Evolutionary conservation across 1,140 invertebrate species (phyloP).

Genomic region (Micrasema longulum): DNA sequence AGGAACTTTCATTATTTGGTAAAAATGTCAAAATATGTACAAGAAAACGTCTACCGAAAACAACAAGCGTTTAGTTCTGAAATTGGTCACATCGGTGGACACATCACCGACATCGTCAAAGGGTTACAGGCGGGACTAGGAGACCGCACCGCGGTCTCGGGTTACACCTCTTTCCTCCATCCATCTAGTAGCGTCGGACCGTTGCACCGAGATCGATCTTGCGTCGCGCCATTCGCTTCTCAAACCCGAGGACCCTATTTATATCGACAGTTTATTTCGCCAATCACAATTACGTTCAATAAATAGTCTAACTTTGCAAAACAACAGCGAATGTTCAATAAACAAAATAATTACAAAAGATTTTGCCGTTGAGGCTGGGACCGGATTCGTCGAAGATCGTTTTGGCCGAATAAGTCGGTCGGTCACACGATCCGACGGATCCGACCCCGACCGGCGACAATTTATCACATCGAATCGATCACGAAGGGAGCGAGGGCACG

Average conservation of each 20-base stretch:
- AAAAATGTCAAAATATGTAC: not conserved
- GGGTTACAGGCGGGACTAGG: not conserved
- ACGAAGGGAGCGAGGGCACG: constrained; percentile 4
- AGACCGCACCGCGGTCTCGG: too few species aligned
- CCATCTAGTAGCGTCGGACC: not conserved
- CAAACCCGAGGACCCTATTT: not conserved
- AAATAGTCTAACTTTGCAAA: constrained; percentile 37
- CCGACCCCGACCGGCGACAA: not conserved
- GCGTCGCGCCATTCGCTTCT: constrained; percentile 16
- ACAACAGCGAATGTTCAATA: constrained; percentile 35
- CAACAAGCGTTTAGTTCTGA: not conserved
- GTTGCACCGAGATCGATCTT: not conserved
- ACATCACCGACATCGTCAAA: not conserved
- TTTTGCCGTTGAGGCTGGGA: constrained; percentile 1
- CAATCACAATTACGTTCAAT: constrained; percentile 39
- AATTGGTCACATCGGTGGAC: not conserved
- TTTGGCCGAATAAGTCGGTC: not conserved
- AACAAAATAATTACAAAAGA: constrained; percentile 40
- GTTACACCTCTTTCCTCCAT: not conserved
- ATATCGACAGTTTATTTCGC: constrained; percentile 32
- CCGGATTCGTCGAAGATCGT: not conserved
- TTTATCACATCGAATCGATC: constrained; percentile 25
- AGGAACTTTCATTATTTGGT: constrained; percentile 20
- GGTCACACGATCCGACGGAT: not conserved
- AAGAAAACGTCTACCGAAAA: constrained; percentile 14